Evolutionary conservation across 2,797 vertebrate genomes (phyloP).

Genomic region (Brachymystax lenok): DNA sequence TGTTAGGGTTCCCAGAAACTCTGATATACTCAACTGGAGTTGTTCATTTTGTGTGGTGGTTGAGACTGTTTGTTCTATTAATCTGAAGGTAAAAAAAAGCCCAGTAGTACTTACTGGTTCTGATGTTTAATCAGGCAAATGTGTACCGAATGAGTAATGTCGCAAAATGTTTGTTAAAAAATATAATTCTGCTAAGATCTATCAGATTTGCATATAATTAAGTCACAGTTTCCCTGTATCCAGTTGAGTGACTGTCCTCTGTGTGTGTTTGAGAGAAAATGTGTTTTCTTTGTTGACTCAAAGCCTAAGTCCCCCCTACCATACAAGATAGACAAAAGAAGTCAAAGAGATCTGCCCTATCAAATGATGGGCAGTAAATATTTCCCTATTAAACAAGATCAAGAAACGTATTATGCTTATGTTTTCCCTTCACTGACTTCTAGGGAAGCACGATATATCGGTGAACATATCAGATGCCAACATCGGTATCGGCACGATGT

Average conservation of each 20-base stretch:
- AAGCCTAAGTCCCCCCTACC: neutral
- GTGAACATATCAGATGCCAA: no score
- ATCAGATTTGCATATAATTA: no score
- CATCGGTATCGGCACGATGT: no score
- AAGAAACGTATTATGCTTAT: neutral
- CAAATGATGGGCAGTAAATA: constrained; percentile 17
- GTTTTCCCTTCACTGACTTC: no score
- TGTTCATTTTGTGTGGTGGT: constrained; percentile 26
- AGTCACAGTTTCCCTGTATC: neutral
- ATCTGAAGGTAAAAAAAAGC: neutral
- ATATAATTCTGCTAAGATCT: no score
- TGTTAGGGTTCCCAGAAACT: neutral
- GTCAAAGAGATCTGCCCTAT: neutral
- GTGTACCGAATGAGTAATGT: no score
- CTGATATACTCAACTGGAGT: constrained; percentile 42
- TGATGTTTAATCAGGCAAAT: neutral
- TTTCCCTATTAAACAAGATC: constrained; percentile 27
- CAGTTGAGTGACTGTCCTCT: neutral
- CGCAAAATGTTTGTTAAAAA: no score
- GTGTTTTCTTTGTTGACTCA: neutral
- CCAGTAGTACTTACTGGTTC: no score
- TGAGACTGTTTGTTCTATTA: neutral
- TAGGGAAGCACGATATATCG: no score
- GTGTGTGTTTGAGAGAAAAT: neutral
- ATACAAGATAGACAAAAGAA: constrained; percentile 19